Conservation (phyloP, 2,113 vertebrate genomes). For the Cyprinodon brontotheroides region DNA sequence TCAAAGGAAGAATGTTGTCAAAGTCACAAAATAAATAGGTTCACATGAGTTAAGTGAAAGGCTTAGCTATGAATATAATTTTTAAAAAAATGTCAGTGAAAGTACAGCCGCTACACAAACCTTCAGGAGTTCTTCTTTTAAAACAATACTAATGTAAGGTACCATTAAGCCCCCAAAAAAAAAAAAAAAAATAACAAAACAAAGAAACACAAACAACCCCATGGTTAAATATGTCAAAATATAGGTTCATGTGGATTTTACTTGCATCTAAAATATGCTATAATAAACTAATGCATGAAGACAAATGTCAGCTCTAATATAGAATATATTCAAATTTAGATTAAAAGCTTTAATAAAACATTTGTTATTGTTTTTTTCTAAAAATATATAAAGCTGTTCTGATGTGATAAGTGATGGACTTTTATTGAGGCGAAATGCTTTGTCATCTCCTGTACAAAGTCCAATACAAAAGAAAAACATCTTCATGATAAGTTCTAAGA, state of each 20-base stretch:
- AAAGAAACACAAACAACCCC: not conserved
- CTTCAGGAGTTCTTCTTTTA: conserved; percentile 14
- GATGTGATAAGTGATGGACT: no score
- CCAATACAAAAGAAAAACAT: not conserved
- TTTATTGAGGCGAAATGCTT: not conserved
- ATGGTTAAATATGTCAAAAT: not conserved
- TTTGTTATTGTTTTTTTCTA: not conserved
- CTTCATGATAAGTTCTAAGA: not conserved
- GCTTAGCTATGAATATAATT: conserved; percentile 25
- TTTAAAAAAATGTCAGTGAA: conserved; percentile 37
- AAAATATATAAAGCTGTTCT: not conserved
- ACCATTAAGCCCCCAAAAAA: conserved; percentile 1
- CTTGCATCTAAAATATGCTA: not conserved
- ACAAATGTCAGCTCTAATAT: not conserved
- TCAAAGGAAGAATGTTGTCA: conserved; percentile 37
- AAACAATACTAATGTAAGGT: conserved; percentile 38
- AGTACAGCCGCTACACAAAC: conserved; percentile 25
- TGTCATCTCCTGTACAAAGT: not conserved
- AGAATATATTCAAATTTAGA: not conserved
- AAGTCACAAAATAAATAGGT: conserved; percentile 43
- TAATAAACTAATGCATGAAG: not conserved
- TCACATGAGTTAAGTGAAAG: conserved; percentile 37
- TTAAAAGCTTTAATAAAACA: not conserved
- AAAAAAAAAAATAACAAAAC: no score
- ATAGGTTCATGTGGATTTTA: not conserved